Evolutionary conservation across 2,113 vertebrate genomes (phyloP).

Genomic region (Amphilophus citrinellus): DNA sequence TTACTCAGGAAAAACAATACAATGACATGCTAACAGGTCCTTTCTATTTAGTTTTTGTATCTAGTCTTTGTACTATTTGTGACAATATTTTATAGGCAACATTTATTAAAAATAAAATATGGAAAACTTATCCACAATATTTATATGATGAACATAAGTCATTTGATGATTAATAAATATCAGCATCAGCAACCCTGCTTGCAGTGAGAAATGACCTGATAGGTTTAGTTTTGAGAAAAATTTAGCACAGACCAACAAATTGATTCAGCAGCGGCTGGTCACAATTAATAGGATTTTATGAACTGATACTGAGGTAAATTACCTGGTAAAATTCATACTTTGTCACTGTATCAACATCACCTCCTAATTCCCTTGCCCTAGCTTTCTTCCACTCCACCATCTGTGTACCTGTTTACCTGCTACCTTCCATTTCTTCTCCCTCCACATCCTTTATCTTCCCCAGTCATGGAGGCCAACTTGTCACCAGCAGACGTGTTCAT

Average conservation of each 20-base stretch:
- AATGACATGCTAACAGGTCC: neutral
- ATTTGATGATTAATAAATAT: neutral
- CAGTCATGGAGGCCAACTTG: conserved; percentile 58
- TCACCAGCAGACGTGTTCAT: conserved; percentile 56
- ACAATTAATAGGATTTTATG: conserved; percentile 10
- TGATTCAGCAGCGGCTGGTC: neutral
- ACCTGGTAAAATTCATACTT: conserved; percentile 3
- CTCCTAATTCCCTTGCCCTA: neutral
- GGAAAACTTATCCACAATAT: neutral
- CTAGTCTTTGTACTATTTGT: neutral
- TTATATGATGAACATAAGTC: neutral
- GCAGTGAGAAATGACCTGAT: neutral
- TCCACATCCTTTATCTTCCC: conserved; percentile 52
- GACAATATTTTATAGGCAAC: neutral
- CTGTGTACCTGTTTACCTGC: conserved; percentile 31
- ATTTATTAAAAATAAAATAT: neutral
- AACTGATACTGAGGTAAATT: conserved; percentile 21
- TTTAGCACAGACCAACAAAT: conserved; percentile 1
- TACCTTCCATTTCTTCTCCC: conserved; percentile 31
- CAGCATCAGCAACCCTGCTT: neutral
- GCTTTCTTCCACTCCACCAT: neutral
- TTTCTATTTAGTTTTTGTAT: neutral
- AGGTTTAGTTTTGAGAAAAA: conserved; percentile 2
- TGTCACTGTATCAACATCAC: conserved; percentile 20
- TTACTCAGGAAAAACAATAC: too few relatives aligned